phyloP scores from a whole-genome alignment of 2,113 vertebrate genomes.

The Laticauda colubrina region DNA sequence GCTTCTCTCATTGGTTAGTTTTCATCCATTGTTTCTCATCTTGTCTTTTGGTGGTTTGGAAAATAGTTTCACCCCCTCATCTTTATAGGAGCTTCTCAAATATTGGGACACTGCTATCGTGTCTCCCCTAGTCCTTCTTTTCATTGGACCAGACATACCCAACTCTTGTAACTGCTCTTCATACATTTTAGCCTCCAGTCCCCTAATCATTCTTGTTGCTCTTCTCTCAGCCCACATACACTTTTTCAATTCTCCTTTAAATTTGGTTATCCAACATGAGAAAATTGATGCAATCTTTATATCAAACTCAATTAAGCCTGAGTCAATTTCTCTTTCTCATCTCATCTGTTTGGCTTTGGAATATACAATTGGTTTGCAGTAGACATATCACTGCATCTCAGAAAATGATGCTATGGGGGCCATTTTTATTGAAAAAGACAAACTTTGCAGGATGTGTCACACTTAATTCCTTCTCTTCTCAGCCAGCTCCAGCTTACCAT shows the following conservation, averaged over 20 bases:
- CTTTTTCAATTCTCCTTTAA: neutral
- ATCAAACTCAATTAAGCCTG: neutral
- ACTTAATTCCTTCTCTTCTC: constrained; percentile 56
- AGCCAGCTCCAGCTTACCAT: constrained; percentile 56
- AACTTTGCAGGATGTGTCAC: constrained; percentile 54
- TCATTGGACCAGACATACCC: too few relatives aligned
- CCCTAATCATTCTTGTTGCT: too few relatives aligned
- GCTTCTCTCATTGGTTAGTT: too few relatives aligned
- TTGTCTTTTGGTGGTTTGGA: too few relatives aligned
- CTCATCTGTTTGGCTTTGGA: constrained; percentile 19
- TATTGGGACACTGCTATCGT: too few relatives aligned
- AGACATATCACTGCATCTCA: constrained; percentile 40
- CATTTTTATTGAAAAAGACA: constrained; percentile 58
- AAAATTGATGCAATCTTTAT: neutral
- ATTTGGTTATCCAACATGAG: neutral
- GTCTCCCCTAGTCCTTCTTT: too few relatives aligned
- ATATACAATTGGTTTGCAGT: constrained; percentile 23
- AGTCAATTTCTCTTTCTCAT: constrained; percentile 19
- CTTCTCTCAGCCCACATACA: neutral
- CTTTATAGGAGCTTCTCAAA: too few relatives aligned
- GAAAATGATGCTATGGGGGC: constrained; percentile 42
- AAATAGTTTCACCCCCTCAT: too few relatives aligned
- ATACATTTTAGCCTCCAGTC: too few relatives aligned
- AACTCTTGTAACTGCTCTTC: too few relatives aligned
- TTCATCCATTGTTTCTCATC: too few relatives aligned